These are phyloP conservation scores for Nemurella pictetii DNA, from an alignment of 2,888 invertebrate genomes.

Conservation along the genomic window DNA sequence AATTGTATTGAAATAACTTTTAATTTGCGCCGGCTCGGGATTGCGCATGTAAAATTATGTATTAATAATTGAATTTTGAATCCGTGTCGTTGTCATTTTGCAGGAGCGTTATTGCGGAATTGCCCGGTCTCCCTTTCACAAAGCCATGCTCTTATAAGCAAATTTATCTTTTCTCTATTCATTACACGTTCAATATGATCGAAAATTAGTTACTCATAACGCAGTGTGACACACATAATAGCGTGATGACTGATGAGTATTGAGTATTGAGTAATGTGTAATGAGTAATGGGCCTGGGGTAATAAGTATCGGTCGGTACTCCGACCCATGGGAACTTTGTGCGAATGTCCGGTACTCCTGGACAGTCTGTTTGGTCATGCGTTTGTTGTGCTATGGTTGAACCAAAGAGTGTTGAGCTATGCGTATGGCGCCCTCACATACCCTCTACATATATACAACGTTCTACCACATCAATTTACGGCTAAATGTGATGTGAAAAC, in stretches of 20 bases:
- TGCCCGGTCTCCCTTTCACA: neutral
- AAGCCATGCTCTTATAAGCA: neutral
- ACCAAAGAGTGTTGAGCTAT: too few relatives aligned
- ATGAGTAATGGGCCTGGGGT: neutral
- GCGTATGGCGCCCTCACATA: too few relatives aligned
- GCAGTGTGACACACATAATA: neutral
- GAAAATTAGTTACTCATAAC: neutral
- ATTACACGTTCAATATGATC: slow-evolving; percentile 5
- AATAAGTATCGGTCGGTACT: neutral
- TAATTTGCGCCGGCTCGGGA: neutral
- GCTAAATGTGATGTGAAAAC: neutral
- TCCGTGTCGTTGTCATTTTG: neutral
- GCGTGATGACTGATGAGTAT: neutral
- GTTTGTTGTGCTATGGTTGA: too few relatives aligned
- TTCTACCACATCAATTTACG: neutral
- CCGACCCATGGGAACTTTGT: neutral
- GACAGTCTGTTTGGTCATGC: too few relatives aligned
- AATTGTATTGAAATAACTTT: neutral
- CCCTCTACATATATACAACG: too few relatives aligned
- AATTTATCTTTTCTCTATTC: slow-evolving; percentile 4
- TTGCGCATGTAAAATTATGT: neutral
- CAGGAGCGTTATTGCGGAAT: neutral
- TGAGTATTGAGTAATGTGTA: neutral
- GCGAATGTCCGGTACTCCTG: neutral
- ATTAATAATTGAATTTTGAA: neutral